Evolutionary conservation across 2,113 vertebrate genomes (phyloP), one percentile per base, ranked within the genome.

Genomic region (Vimba vimba): DNA sequence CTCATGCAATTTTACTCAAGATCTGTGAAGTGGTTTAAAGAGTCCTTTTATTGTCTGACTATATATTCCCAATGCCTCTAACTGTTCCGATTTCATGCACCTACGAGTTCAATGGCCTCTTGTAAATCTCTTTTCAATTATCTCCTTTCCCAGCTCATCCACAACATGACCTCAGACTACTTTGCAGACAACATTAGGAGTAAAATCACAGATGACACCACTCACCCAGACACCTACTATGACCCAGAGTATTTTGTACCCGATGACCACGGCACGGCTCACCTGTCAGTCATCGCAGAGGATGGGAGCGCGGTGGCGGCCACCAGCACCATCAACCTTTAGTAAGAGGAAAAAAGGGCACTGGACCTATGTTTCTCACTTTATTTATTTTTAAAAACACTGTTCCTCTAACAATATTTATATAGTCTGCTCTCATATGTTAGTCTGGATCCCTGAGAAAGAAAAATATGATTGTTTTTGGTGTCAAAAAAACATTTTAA

Each of bases 241-340:
- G 96, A 97, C 85, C 97, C 97, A 0, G 94, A 96, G 19, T 99
- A 96, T 92, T 97, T 96, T 92, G 89, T 87, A 9, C 95, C 95
- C 0, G 94, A 97, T 4, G 92, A 94, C 47, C 95, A 96, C 0
- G 98, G 98, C 82, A 99, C 98, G 0, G 93, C 97, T 77, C 97
- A 99, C 92, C 89, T 99, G 89, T 98, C 98, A 0, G 77, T 98
- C 86, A 96, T 99, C 27, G 95, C 97, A 0, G 97, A 97, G 33
- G 98, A 99, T 1, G 98, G 98, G 82, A 99, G 96, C 13, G 98
- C 97, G 0, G 98, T 99, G 90, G 96, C 97, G 0, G 97, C 96
- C 86, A 99, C 98, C 91, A 99, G 98, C 93, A 98, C 97, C 92
- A 99, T 99, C 91, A 99, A 99, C 91, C 92, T 96, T 87, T 96